These are phyloP conservation scores for Drosophila nigromelanica DNA, from an alignment of 1,140 invertebrate species.

Conservation along the genomic window DNA sequence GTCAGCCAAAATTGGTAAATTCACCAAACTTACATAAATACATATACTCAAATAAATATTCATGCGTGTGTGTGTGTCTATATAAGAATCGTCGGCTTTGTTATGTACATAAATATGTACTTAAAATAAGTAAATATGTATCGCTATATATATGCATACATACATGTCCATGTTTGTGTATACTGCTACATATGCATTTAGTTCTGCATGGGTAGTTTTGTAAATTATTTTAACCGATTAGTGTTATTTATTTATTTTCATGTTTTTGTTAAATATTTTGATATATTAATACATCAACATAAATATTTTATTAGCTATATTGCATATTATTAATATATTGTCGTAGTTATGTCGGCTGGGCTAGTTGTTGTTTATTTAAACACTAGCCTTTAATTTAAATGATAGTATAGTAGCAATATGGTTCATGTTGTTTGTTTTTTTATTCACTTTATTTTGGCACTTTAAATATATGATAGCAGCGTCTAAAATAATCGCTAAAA, in stretches of 20 bases:
- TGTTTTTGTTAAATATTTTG: too few species aligned
- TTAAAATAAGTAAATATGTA: neutral
- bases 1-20: slow-evolving; percentile 17
- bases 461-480: neutral
- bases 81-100: neutral
- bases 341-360: neutral
- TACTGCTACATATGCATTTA: slow-evolving; percentile 2
- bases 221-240: neutral
- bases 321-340: too few species aligned
- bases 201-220: neutral
- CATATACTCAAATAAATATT: neutral
- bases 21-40: neutral
- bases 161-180: neutral
- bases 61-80: neutral
- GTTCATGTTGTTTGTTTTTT: neutral
- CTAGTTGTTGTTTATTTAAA: too few species aligned
- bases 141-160: neutral
- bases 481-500: neutral
- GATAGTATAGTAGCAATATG: neutral
- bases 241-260: neutral
- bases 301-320: too few species aligned
- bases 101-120: neutral
- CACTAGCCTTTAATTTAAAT: too few species aligned
- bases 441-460: neutral
- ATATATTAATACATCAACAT: too few species aligned